Percentiles rank a stretch among this genome's conserved stretches.
Conservation (phyloP, 1,140 invertebrate genomes). For the Macrotrachela quadricornifera region DNA sequence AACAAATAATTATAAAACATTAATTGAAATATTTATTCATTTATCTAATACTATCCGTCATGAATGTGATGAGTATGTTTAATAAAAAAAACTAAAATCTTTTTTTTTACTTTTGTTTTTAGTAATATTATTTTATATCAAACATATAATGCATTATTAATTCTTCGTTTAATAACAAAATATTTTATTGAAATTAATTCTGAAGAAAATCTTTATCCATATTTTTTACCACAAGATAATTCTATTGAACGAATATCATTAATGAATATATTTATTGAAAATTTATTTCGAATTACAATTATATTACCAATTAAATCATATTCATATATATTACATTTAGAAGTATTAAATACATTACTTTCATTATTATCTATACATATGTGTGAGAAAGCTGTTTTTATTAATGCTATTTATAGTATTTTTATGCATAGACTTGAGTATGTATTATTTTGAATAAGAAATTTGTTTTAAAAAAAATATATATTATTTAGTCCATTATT, state of each 20-base stretch:
- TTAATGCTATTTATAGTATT: constrained; percentile 39
- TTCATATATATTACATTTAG: constrained; percentile 35
- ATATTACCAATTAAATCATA: not conserved
- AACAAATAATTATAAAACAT: constrained; percentile 62
- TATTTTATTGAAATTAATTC: constrained; percentile 5
- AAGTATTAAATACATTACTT: constrained; percentile 62
- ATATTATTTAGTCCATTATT: too few species aligned
- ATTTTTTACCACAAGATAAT: too few species aligned
- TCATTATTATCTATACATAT: constrained; percentile 67
- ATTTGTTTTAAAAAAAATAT: too few species aligned
- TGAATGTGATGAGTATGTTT: constrained; percentile 57
- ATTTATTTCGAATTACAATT: too few species aligned
- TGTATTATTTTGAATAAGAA: not conserved
- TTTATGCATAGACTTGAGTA: constrained; percentile 35
- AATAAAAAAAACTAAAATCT: not conserved
- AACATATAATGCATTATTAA: constrained; percentile 73
- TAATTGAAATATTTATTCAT: constrained; percentile 59
- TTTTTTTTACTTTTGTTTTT: constrained; percentile 22
- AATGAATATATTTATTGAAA: too few species aligned
- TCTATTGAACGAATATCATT: too few species aligned
- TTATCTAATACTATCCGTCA: constrained; percentile 53
- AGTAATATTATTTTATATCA: constrained; percentile 81
- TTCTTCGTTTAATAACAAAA: constrained; percentile 40
- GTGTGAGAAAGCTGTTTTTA: constrained; percentile 44
- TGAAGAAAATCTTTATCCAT: not conserved